Evolutionary conservation across 92 coral and sea anemone genomes (phyloP), one percentile per base, ranked within the genome.

Genomic region (Heteractis magnifica): DNA sequence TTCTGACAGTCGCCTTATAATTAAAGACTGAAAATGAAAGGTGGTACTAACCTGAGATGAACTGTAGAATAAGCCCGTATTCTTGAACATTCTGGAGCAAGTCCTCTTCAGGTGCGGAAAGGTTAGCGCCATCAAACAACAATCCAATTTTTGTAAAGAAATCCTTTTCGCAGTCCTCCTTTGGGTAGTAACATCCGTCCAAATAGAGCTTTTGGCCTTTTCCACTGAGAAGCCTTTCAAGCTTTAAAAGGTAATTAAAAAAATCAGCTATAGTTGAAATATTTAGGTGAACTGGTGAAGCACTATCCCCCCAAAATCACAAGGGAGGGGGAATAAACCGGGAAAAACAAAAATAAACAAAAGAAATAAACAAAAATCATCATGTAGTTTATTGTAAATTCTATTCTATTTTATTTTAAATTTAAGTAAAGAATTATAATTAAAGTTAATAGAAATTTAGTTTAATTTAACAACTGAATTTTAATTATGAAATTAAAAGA

Each of bases 41-140:
- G 48, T 52, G 9, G 11, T 19, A 71, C 65, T 8, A 8, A 81
- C 84, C 84, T 81, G 84, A 62, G 51, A 81, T 65, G 77, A 81
- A 19, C 21, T 81, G 51, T 14, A 81, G 73, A 19, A 81, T 81
- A 13, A 81, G 68, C 10, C 84, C 84, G 70, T 81, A 81, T 49
- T 81, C 84, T 81, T 81, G 84, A 20, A 81, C 51, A 19, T 81
- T 72, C 6, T 70, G 77, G 34, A 81, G 84, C 7, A 68, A 50
- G 52, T 52, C 20, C 0, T 68, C 73, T 6, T 52, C 84, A 26
- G 84, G 34, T 52, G 77, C 84, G 2, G 84, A n/a, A n/a, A 81
- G 49, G 23, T 72, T 44, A 13, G 84, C 65, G 7, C 73, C 84
- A 34, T 81, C 64, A 70, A 62, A 65, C 50, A 26, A 56, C 58